Evolutionary conservation across 2,113 vertebrate genomes (phyloP), one percentile per base, ranked within the genome.

Genomic region (Prochilodus magdalenae): DNA sequence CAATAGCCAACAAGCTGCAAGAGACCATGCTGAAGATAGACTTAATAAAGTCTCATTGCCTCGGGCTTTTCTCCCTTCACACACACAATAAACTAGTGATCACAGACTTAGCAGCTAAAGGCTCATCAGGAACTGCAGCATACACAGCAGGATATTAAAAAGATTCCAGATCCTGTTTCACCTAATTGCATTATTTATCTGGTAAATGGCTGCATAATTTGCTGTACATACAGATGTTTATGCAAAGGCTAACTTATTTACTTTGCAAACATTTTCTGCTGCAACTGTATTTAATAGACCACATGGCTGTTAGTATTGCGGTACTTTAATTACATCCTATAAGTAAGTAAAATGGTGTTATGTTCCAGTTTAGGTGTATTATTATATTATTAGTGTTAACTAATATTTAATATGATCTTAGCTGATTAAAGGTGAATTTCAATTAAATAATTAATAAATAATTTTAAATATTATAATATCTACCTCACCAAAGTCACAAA

Each of bases 21-120:
- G 57, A 87, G 84, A 72, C 86, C 53, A 84, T 53, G 83, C 88
- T 81, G 88, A 85, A 84, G 77, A 83, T 67, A 82, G 80, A 88
- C 88, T 92, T 91, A 92, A 86, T 86, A 87, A 86, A 89, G 83
- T 92, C 91, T 91, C 90, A 91, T 89, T 92, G 91, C 91, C 91
- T 90, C 87, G 86, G 84, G 85, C 22, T 85, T 85, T 76, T 87
- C 88, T 90, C 86, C 14, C 13, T 33, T 69, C 18, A 22, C 88
- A 74, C 84, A 88, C 83, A 89, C 69, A 75, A 83, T 57, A 81
- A 82, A 85, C 79, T 84, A 77, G 89, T 86, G 87, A 89, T 88
- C 83, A 88, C 80, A 87, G 87, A 90, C 86, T 88, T 88, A 88
- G 75, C 26, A 30, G 20, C 33, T 44, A 55, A 40, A 18, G 30